These are phyloP conservation scores for Rotaria socialis DNA, from an alignment of 2,888 invertebrate genomes.

Conservation along the genomic window DNA sequence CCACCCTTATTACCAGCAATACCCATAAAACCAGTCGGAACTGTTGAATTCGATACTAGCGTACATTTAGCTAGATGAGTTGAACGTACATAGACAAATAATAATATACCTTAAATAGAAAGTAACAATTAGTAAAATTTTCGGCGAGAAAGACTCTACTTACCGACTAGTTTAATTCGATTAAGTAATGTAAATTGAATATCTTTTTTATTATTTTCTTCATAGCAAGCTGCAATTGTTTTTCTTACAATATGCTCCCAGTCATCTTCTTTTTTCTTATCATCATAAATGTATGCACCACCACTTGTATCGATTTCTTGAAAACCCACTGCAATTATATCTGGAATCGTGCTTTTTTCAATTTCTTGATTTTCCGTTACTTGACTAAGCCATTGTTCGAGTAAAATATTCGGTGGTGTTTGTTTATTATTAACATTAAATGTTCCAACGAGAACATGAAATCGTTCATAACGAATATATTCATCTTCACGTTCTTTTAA, in stretches of 20 bases:
- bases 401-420: slow-evolving; percentile 21
- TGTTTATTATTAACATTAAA: slow-evolving; percentile 43
- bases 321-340: slow-evolving; percentile 94
- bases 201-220: neutral
- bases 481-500: slow-evolving; percentile 43
- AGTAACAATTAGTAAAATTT: no score
- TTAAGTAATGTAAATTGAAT: neutral
- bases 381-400: slow-evolving; percentile 37
- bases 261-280: slow-evolving; percentile 82
- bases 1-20: slow-evolving; percentile 94
- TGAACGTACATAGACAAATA: slow-evolving; percentile 86
- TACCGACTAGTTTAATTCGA: slow-evolving; percentile 67
- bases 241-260: slow-evolving; percentile 56
- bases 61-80: slow-evolving; percentile 58
- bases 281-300: slow-evolving; percentile 94
- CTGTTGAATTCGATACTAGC: slow-evolving; percentile 69
- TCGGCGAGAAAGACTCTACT: neutral
- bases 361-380: neutral
- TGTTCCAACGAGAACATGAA: slow-evolving; percentile 41
- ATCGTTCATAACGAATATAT: slow-evolving; percentile 38
- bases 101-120: slow-evolving; percentile 83
- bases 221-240: neutral
- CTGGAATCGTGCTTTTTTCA: slow-evolving; percentile 56
- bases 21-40: slow-evolving; percentile 95
- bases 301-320: slow-evolving; percentile 82